Evolutionary conservation across 2,113 vertebrate species (phyloP), one percentile per base, ranked within the genome.

Genomic region (Rhodinocichla rosea): DNA sequence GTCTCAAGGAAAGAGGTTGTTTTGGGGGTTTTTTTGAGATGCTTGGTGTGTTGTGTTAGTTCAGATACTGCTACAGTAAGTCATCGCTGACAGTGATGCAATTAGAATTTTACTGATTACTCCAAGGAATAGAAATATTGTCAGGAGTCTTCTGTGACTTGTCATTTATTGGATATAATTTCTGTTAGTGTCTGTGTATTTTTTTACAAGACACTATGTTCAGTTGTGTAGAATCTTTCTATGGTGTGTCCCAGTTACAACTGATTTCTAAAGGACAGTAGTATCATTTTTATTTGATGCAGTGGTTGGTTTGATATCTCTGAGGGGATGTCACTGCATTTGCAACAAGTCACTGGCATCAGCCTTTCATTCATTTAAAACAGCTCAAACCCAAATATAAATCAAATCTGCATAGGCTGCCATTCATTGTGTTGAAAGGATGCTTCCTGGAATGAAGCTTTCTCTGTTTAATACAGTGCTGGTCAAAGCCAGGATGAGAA

Each of bases 351-450:
- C 62, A 63, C 63, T 65, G 70, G 42, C 56, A 70, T 82, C 60
- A 75, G 42, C 47, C 62, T 87, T 91, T 93, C 73, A 93, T 91
- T 87, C n/a, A 55, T 63, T 92, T 77, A 94, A 84, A 77, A 71
- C 59, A 94, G 83, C 57, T 92, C 76, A 94, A 95, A 92, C 70
- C 83, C 92, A 93, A 64, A 83, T 91, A 74, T 47, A 92, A 87
- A 86, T 88, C 49, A 79, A 17, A 53, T 89, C 73, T 86, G 88
- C 82, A 90, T 70, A 86, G 14, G 6, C 74, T 97, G 55, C 64
- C 65, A 56, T 95, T 96, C 87, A 93, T 35, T 75, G 83, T 35
- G 10, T 57, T 94, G 69, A 73, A 77, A 95, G 53, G 56, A 50
- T 68, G 11, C 88, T 93, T 67, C 67, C 57, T 69, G 37, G 63